Conservation (phyloP, 2,797 vertebrate genomes). For the Lutjanus campechanus region DNA sequence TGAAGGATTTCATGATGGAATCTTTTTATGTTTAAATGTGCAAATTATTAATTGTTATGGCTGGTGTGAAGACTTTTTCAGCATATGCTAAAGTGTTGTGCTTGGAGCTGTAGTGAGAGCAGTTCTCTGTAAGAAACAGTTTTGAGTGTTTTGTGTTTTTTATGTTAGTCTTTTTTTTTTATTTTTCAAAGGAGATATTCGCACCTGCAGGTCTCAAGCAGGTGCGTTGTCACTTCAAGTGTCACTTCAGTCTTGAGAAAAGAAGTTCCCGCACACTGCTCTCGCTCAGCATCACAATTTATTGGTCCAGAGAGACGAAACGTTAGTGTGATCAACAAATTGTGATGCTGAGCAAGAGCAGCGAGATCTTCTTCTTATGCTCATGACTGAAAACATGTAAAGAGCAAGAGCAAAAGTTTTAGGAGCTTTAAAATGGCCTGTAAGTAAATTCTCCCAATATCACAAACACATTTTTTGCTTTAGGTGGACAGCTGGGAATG, state of each 20-base stretch:
- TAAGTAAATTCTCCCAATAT: background rate
- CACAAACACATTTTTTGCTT: background rate
- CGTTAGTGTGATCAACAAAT: no score
- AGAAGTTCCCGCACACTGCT: no score
- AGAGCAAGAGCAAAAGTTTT: background rate
- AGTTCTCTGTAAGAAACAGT: background rate
- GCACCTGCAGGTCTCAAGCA: no score
- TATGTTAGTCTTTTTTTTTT: background rate
- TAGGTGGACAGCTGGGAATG: background rate
- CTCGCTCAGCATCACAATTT: no score
- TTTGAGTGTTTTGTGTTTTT: background rate
- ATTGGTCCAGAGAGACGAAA: no score
- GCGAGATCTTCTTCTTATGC: no score
- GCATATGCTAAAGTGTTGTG: background rate
- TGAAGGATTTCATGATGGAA: background rate
- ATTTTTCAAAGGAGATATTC: no score
- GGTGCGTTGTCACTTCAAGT: no score
- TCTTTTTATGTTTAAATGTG: slow-evolving; percentile 1
- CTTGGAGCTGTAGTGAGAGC: background rate
- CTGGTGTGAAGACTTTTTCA: no score
- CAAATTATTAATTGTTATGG: background rate
- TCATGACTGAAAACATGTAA: no score
- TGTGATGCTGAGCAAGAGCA: no score
- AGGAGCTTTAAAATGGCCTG: background rate
- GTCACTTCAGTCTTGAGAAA: no score